Conservation (phyloP, 2,113 vertebrate species). For the Balaeniceps rex region DNA sequence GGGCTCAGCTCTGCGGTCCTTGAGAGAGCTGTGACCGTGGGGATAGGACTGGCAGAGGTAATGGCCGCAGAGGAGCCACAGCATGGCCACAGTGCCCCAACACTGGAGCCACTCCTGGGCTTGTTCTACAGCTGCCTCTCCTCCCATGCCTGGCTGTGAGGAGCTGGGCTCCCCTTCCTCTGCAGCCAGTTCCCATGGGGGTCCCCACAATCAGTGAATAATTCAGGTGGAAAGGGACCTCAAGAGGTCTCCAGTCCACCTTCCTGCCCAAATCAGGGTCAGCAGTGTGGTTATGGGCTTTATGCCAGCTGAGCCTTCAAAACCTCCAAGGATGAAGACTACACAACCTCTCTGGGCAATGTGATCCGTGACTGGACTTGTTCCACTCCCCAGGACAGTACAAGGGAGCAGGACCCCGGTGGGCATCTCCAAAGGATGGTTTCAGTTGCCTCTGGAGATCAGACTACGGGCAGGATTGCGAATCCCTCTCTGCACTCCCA, state of each 20-base stretch:
- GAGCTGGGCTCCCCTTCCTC: neutral
- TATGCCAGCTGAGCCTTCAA: neutral
- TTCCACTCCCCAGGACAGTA: neutral
- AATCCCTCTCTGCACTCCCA: neutral
- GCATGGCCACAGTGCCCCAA: neutral
- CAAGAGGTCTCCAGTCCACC: neutral
- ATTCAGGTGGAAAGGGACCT: neutral
- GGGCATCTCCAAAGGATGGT: neutral
- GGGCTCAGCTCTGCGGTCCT: neutral
- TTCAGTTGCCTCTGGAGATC: neutral
- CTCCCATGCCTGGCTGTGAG: accelerated
- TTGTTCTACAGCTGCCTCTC: neutral
- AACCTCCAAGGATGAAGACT: too few species aligned
- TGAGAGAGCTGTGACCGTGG: accelerated
- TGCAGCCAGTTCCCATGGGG: neutral
- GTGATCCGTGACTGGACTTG: neutral
- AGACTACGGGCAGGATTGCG: accelerated
- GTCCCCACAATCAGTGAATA: neutral
- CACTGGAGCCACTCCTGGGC: too few species aligned
- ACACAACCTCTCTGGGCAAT: neutral
- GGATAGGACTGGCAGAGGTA: neutral
- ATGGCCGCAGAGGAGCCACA: neutral
- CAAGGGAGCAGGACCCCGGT: neutral
- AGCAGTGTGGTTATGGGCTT: neutral
- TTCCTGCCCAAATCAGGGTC: neutral